Base-by-base conservation (phyloP, 2,797 vertebrate genomes). In the Pyrocephalus nanus region DNA sequence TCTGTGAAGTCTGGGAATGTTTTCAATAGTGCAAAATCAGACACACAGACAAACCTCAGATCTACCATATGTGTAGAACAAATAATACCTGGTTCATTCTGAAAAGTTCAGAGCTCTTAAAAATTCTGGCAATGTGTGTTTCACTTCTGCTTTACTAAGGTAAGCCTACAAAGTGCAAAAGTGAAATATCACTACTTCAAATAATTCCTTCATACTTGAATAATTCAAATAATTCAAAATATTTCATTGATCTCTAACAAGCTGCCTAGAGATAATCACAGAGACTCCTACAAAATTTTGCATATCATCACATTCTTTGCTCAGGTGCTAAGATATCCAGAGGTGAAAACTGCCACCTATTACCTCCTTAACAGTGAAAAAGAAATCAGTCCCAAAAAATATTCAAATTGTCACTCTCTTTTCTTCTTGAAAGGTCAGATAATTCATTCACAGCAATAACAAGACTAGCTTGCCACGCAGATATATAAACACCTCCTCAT, bases 1-100 rank as follows among this genome's bases (percentile, higher is more conserved):
- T 91, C 80, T 83, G 48, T 85, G 53, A 89, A 92, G 78, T 87
- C 84, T 97, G 87, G 81, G 36, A 95, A 93, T 27, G 81, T 58
- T 93, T 92, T 91, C 81, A 87, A 20, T 11, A 83, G 84, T 27
- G 47, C 50, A 69, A 89, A 94, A 88, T 75, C 86, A 96, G 88
- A 89, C 70, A 70, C 25, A 34, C 53, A 89, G 65, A 85, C 69
- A 71, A 65, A 78, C 58, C 66, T 86, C 61, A 62, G 51, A 67
- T 94, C 86, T 92, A 40, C 93, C 70, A 72, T 40, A 86, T 80
- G 88, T 60, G 65, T 43, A 71, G 42, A 80, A 78, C 26, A 86
- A 90, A 81, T 57, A 90, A 81, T 57, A 86, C 32, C 32, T 60
- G 10, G 40, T 58, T 81, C 70, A 82, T 62, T 76, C 65, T 71